Evolutionary conservation across 2,797 vertebrate genomes (phyloP).

Genomic region (Sebastes flavidus): DNA sequence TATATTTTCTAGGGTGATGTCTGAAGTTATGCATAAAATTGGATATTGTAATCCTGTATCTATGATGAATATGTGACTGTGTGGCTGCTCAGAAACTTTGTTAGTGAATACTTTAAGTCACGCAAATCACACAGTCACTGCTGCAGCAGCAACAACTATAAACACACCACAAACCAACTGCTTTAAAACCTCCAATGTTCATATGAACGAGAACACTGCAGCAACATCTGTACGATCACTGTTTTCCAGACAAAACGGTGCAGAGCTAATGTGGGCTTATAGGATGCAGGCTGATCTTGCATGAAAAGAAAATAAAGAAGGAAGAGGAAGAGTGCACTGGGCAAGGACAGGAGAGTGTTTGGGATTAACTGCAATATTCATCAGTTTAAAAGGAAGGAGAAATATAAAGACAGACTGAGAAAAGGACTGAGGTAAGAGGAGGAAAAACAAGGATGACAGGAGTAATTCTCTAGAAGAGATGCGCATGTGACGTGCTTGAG

Average conservation of each 20-base stretch:
- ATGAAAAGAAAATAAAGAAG: background rate
- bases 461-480: background rate
- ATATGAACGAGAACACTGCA: background rate
- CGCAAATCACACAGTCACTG: background rate
- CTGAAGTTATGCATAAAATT: background rate
- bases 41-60: background rate
- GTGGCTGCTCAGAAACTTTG: background rate
- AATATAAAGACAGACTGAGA: background rate
- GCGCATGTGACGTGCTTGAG: no score
- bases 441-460: background rate
- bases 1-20: background rate
- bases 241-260: background rate
- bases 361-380: background rate
- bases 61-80: background rate
- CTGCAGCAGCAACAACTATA: background rate
- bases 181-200: background rate
- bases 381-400: background rate
- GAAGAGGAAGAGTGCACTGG: background rate
- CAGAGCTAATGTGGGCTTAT: background rate
- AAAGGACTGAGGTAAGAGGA: background rate
- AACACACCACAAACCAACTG: background rate
- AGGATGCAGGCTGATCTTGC: background rate
- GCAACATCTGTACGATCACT: background rate
- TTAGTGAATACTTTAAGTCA: background rate
- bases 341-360: background rate